Evolutionary conservation across 2,113 vertebrate species (phyloP).

Genomic region (Callipepla californica): DNA sequence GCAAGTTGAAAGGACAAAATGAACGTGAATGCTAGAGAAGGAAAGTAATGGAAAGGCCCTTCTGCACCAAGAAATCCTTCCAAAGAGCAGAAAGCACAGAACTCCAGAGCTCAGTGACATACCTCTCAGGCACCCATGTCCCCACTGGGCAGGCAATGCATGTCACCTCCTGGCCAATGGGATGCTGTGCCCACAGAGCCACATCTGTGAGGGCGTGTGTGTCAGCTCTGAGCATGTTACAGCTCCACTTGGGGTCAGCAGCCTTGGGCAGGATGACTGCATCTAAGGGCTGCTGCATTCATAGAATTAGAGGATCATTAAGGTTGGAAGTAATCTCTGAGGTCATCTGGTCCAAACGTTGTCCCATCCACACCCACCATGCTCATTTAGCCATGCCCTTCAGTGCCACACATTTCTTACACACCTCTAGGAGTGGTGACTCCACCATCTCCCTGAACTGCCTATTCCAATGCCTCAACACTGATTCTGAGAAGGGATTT

Average conservation of each 20-base stretch:
- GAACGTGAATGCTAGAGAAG: not conserved
- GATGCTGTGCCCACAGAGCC: not conserved
- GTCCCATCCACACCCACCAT: too few relatives aligned
- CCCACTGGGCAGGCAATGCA: fast-evolving
- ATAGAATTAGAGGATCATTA: too few relatives aligned
- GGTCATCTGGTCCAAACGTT: too few relatives aligned
- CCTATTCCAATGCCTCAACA: too few relatives aligned
- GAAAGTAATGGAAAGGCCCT: not conserved
- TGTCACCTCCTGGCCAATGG: fast-evolving
- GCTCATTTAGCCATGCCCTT: too few relatives aligned
- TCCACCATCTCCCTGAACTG: too few relatives aligned
- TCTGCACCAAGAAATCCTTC: not conserved
- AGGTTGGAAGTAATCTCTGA: too few relatives aligned
- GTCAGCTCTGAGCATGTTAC: not conserved
- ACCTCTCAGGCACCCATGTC: not conserved
- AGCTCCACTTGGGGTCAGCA: not conserved
- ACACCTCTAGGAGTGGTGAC: too few relatives aligned
- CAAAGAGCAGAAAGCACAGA: not conserved
- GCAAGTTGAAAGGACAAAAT: not conserved
- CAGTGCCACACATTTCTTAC: too few relatives aligned
- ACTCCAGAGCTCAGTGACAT: fast-evolving
- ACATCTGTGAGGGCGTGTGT: fast-evolving
- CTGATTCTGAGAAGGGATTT: too few relatives aligned
- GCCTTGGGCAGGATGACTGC: not conserved
- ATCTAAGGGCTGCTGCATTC: fast-evolving